Conservation (phyloP, 2,888 invertebrate genomes). For the Matsumyia berberina region DNA sequence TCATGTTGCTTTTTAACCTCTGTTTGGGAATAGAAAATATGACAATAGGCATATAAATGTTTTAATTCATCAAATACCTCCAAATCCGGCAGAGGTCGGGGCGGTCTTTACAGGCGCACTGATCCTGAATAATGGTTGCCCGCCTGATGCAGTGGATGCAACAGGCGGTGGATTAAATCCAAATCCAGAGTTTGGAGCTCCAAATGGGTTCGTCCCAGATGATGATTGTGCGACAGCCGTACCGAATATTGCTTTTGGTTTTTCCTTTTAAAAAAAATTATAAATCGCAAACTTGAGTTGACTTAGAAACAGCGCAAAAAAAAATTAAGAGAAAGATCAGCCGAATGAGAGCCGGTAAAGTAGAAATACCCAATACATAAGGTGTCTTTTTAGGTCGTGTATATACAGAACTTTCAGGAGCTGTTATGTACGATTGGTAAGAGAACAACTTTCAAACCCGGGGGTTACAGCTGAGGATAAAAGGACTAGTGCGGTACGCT, state of each 20-base stretch:
- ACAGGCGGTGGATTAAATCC: slow-evolving; percentile 46
- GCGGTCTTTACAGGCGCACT: slow-evolving; percentile 26
- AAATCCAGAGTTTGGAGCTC: slow-evolving; percentile 24
- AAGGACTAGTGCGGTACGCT: too few relatives aligned
- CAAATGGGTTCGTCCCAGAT: slow-evolving; percentile 70
- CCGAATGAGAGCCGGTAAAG: too few relatives aligned
- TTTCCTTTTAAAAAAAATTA: slow-evolving; percentile 33
- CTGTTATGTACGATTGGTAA: too few relatives aligned
- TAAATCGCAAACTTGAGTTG: neutral
- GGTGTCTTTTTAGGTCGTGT: too few relatives aligned
- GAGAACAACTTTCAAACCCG: too few relatives aligned
- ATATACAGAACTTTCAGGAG: too few relatives aligned
- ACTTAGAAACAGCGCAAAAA: too few relatives aligned
- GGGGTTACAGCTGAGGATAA: too few relatives aligned
- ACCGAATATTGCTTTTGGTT: slow-evolving; percentile 62
- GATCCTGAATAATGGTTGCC: slow-evolving; percentile 44
- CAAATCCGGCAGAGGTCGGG: slow-evolving; percentile 55
- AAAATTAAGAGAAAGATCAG: too few relatives aligned
- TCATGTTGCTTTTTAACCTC: slow-evolving; percentile 54
- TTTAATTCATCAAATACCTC: slow-evolving; percentile 52
- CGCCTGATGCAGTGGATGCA: slow-evolving; percentile 32
- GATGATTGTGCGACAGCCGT: slow-evolving; percentile 70
- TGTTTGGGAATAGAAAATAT: slow-evolving; percentile 11
- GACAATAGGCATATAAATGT: slow-evolving; percentile 2
- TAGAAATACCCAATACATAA: too few relatives aligned